A percentile compares a stretch with the other conserved stretches of the same genome.
Evolutionary conservation across 2,888 invertebrate genomes (phyloP).

Genomic region (Thyatira batis): DNA sequence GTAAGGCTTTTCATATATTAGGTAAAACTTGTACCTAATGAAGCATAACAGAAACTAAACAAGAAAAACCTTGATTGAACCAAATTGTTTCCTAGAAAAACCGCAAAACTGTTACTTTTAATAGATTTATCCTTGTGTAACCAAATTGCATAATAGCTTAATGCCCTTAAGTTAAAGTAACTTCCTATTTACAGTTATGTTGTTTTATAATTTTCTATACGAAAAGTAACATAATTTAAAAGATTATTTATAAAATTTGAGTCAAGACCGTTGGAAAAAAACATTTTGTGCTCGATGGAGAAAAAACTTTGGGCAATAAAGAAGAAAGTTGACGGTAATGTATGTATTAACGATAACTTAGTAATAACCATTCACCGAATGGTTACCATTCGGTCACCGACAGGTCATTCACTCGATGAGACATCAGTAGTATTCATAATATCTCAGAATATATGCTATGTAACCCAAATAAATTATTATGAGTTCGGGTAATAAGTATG

Average conservation of each 20-base stretch:
- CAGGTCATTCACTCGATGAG: constrained; percentile 55
- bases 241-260: background rate
- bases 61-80: background rate
- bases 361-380: constrained; percentile 24
- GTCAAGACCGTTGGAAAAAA: no score
- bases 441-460: constrained; percentile 17
- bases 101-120: background rate
- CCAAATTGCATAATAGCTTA: background rate
- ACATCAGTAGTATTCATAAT: constrained; percentile 39
- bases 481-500: background rate
- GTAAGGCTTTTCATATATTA: no score
- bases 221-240: background rate
- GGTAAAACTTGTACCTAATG: no score
- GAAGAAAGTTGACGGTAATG: constrained; percentile 50
- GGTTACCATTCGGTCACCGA: constrained; percentile 42
- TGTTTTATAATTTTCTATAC: no score
- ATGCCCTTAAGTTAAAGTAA: background rate
- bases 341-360: constrained; percentile 29
- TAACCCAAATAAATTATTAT: constrained; percentile 5
- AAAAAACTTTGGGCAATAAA: constrained; percentile 34
- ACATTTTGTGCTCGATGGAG: no score
- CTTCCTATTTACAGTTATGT: background rate
- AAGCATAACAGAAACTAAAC: background rate
- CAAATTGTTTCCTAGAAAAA: background rate
- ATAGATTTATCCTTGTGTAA: background rate